Conservation (phyloP, 1,140 invertebrate genomes). For the Lordiphosa mommai region DNA sequence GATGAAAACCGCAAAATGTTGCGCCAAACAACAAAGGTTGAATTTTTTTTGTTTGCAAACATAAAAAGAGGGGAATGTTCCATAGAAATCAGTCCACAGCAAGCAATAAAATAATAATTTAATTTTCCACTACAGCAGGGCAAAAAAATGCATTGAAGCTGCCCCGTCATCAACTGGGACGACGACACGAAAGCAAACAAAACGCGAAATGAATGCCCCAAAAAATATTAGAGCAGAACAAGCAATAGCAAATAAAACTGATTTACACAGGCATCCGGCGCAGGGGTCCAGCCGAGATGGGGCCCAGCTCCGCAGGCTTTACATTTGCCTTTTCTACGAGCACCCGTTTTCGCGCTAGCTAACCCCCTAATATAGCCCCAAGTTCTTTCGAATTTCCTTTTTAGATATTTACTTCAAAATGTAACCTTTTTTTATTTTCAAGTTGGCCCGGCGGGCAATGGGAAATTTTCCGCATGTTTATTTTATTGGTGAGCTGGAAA, state of each 20-base stretch:
- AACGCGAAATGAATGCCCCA: slow-evolving; percentile 40
- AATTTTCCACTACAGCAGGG: slow-evolving; percentile 55
- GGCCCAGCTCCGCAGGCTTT: slow-evolving; percentile 57
- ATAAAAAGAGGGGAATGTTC: slow-evolving; percentile 33
- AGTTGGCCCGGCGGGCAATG: slow-evolving; percentile 39
- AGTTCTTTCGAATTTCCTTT: slow-evolving; percentile 68
- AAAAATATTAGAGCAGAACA: slow-evolving; percentile 62
- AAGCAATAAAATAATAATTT: slow-evolving; percentile 78
- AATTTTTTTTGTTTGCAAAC: slow-evolving; percentile 16
- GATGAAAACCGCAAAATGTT: slow-evolving; percentile 56
- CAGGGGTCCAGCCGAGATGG: slow-evolving; percentile 21
- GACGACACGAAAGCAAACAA: slow-evolving; percentile 55
- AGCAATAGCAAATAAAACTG: slow-evolving; percentile 74
- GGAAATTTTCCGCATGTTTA: slow-evolving; percentile 61
- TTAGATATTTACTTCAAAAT: slow-evolving; percentile 70
- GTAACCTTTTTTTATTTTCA: slow-evolving; percentile 58
- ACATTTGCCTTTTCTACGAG: slow-evolving; percentile 76
- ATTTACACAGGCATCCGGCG: slow-evolving; percentile 41
- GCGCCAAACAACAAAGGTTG: slow-evolving; percentile 31
- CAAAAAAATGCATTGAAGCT: not conserved
- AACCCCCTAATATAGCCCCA: no score
- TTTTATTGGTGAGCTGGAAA: slow-evolving; percentile 57
- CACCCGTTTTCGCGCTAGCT: slow-evolving; percentile 36
- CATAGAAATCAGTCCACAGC: slow-evolving; percentile 21
- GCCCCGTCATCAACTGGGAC: slow-evolving; percentile 16